Percentiles rank a stretch among this genome's conserved stretches.
Evolutionary conservation across 1,140 invertebrate species (phyloP).

Genomic region (Marisa cornuarietis): DNA sequence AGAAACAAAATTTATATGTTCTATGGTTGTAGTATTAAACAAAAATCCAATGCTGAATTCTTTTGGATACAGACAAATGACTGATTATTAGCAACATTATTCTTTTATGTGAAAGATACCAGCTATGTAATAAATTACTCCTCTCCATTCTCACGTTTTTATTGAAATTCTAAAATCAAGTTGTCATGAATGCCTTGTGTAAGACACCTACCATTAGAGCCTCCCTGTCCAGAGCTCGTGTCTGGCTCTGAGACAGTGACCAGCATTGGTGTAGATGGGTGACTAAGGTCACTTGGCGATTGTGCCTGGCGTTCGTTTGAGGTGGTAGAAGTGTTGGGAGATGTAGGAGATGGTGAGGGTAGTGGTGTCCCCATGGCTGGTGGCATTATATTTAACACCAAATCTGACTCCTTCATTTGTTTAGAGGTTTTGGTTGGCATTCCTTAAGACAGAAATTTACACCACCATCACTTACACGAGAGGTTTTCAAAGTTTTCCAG

Average conservation of each 20-base stretch:
- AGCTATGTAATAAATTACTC: too few species aligned
- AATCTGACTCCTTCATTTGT: constrained; percentile 34
- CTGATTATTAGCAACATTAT: too few species aligned
- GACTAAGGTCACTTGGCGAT: constrained; percentile 36
- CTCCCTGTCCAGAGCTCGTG: constrained; percentile 63
- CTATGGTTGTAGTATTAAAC: too few species aligned
- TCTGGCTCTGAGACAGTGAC: constrained; percentile 69
- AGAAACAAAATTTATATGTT: too few species aligned
- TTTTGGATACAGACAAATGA: too few species aligned
- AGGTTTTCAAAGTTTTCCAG: too few species aligned
- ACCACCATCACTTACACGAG: too few species aligned
- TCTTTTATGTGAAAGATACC: too few species aligned
- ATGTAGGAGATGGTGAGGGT: constrained; percentile 23
- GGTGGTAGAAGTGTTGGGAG: constrained; percentile 25
- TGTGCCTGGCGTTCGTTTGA: constrained; percentile 38
- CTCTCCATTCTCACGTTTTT: too few species aligned
- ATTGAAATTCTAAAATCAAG: too few species aligned
- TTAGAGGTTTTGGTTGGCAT: constrained; percentile 38
- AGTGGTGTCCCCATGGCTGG: constrained; percentile 13
- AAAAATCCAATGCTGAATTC: too few species aligned
- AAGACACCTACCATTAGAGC: constrained; percentile 13
- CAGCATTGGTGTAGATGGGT: constrained; percentile 36
- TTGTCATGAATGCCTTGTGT: background rate
- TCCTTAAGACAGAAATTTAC: constrained; percentile 23
- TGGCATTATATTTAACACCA: constrained; percentile 30